A percentile compares a stretch with the other conserved stretches of the same genome.
These are phyloP conservation scores for Potamarius usumacintae DNA, from an alignment of 2,113 vertebrate species.

Conservation along the genomic window DNA sequence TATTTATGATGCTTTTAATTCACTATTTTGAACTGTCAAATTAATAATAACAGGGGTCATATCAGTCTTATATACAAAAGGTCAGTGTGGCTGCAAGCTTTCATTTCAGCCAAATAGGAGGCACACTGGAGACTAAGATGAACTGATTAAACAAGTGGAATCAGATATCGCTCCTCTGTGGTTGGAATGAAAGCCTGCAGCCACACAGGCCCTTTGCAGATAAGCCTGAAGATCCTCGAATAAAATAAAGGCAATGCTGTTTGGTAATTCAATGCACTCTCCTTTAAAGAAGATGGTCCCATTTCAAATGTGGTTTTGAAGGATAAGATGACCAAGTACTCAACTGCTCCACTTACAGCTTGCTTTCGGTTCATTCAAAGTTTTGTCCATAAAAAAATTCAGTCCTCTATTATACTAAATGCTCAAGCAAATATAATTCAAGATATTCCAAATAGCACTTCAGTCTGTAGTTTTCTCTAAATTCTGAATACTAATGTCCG, in stretches of 20 bases:
- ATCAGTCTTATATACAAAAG: background rate
- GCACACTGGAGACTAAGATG: background rate
- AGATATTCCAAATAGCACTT: background rate
- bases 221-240: background rate
- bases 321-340: background rate
- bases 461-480: background rate
- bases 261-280: background rate
- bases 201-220: background rate
- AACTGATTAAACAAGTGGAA: background rate
- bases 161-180: background rate
- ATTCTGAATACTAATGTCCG: background rate
- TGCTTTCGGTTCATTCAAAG: background rate
- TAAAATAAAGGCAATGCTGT: background rate
- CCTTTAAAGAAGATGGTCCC: background rate
- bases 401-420: background rate
- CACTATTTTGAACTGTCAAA: background rate
- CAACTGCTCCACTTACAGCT: background rate
- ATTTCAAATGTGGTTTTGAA: constrained; percentile 1
- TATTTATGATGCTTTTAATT: background rate
- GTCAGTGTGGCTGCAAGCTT: background rate
- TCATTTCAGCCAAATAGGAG: background rate
- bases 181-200: background rate
- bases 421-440: background rate
- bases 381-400: background rate
- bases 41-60: background rate